Base-by-base conservation (phyloP, 2,797 vertebrate species). In the Oryzias sinensis region DNA sequence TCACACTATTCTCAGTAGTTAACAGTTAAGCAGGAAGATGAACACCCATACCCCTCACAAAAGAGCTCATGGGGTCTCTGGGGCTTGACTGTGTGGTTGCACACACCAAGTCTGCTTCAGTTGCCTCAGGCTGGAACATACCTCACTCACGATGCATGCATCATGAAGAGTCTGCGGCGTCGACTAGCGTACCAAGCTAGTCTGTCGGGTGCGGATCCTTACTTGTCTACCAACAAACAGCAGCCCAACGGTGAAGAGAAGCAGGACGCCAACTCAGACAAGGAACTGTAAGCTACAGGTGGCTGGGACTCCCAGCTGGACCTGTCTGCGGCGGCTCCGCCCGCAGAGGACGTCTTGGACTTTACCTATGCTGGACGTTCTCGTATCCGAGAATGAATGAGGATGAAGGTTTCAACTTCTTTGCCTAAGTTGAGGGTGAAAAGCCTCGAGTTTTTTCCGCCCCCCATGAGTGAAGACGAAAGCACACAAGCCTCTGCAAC, bases 291-390 rank as follows among this genome's bases (percentile, higher is more conserved):
- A 4, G 9, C 14, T 2, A 24, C 18, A 2, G 3, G 7, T 5
- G 24, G 44, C 44, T 33, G 53, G 53, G 25, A 14, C 11, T 49
- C 18, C 15, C 53, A 54, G 41, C 22, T 54, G 9, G 41, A 43
- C 16, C 11, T 55, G 11, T 24, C 16, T n/a, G 42, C 9, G 2
- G 17, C 9, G 7, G 4, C 18, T 1, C 15, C 5, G 15, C 45
- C 27, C 4, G 2, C 3, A 6, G 22, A 42, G n/a, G 37, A 49
- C 1, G 5, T 42, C 3, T 15, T 41, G 1, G 15, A 25, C 0
- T 18, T 58, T 14, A 16, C 25, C 15, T 41, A 49, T 14, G 15
- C 20, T 18, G 56, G 15, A 49, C 15, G 7, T 56, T 25, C 25
- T 56, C 13, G 14, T 56, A 33, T 56, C 43, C 4, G 15, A 45